Conservation (phyloP, 2,888 invertebrate genomes). For the Mesorhabditis spiculigera region DNA sequence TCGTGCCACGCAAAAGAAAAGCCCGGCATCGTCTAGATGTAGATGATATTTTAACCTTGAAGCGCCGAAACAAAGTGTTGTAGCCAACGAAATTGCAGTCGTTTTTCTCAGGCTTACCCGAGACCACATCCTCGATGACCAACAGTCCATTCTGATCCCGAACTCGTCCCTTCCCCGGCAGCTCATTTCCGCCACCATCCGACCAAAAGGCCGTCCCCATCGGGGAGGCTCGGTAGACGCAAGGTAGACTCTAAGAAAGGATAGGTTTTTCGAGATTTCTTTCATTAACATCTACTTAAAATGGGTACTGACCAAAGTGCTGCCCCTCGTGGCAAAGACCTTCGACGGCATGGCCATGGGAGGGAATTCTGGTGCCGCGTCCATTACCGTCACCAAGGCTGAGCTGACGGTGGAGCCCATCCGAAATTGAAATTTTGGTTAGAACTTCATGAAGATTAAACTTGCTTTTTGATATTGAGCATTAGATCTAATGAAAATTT, state of each 20-base stretch:
- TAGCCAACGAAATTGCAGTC: too few species aligned
- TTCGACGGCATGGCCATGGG: slow-evolving; percentile 44
- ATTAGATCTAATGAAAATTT: too few species aligned
- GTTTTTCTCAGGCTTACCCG: slow-evolving; percentile 8
- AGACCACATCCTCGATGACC: slow-evolving; percentile 27
- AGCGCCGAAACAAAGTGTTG: neutral
- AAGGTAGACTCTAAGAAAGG: slow-evolving; percentile 39
- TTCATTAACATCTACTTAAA: neutral
- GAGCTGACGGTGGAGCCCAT: slow-evolving; percentile 23
- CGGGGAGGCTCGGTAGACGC: slow-evolving; percentile 49
- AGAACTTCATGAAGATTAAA: too few species aligned
- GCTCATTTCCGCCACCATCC: slow-evolving; percentile 26
- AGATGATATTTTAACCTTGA: neutral
- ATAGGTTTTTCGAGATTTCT: neutral
- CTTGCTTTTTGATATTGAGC: too few species aligned
- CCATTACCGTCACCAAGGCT: slow-evolving; percentile 37
- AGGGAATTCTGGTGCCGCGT: slow-evolving; percentile 46
- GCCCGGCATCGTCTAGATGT: slow-evolving; percentile 38
- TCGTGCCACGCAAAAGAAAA: slow-evolving; percentile 49
- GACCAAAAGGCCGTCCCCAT: slow-evolving; percentile 42
- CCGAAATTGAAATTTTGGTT: neutral
- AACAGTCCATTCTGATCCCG: slow-evolving; percentile 32
- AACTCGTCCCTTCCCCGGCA: slow-evolving; percentile 27
- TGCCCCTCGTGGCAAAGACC: slow-evolving; percentile 43
- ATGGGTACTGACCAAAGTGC: slow-evolving; percentile 28